phyloP scores from a whole-genome alignment of 2,888 invertebrate genomes.

The Zhengitettix transpicula region DNA sequence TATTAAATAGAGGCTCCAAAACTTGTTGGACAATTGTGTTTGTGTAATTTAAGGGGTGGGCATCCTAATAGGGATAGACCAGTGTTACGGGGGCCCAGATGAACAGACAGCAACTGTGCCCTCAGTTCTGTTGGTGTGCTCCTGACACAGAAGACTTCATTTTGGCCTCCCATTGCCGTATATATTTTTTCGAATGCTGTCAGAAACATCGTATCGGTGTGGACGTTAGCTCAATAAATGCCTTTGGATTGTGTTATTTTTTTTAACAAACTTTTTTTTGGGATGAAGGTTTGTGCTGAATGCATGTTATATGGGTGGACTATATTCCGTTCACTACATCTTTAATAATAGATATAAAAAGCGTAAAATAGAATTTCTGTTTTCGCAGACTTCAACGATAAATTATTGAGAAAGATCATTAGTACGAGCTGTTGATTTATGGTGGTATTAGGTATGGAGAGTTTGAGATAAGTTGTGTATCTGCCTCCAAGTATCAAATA shows the following conservation, averaged over 20 bases:
- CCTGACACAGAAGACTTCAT: not conserved
- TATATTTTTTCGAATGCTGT: not conserved
- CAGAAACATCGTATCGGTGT: constrained; percentile 7
- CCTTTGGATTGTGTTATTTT: constrained; percentile 8
- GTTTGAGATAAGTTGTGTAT: no score
- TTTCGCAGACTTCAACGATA: no score
- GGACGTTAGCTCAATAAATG: constrained; percentile 7
- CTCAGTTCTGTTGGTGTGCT: no score
- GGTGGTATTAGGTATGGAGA: no score
- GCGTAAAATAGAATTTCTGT: no score
- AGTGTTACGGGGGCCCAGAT: not conserved
- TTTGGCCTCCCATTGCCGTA: not conserved
- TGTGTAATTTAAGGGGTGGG: not conserved
- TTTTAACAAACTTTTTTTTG: not conserved
- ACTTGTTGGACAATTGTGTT: not conserved
- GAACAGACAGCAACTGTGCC: not conserved
- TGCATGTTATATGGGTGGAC: not conserved
- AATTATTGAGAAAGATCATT: no score
- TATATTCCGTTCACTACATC: no score
- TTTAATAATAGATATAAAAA: no score
- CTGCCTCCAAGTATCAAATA: no score
- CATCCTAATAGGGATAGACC: no score
- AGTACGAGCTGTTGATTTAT: no score
- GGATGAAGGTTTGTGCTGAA: not conserved
- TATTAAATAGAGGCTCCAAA: not conserved